Conservation (phyloP, 92 coral and sea anemone genomes). For the Epizoanthus scotinus region DNA sequence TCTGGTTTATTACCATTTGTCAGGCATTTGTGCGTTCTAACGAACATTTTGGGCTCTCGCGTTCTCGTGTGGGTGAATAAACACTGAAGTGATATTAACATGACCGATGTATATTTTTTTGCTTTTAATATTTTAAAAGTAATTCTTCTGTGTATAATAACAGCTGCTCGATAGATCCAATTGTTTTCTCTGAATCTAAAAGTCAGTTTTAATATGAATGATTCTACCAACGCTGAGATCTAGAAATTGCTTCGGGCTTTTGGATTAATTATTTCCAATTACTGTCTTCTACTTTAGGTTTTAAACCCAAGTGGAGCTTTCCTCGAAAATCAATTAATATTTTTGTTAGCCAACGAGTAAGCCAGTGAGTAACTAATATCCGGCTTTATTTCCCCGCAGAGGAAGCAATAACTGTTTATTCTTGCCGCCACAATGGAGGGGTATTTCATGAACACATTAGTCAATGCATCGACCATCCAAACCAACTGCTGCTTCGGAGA, state of each 20-base stretch:
- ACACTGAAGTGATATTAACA: no score
- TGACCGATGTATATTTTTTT: no score
- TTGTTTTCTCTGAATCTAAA: no score
- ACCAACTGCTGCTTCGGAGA: not conserved
- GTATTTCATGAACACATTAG: not conserved
- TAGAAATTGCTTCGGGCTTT: not conserved
- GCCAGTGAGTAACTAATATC: not conserved
- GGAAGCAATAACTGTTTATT: constrained; percentile 1
- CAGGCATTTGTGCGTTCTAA: no score
- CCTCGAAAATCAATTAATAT: not conserved
- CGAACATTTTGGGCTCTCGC: no score
- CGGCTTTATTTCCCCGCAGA: not conserved
- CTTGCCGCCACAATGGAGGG: constrained; percentile 26
- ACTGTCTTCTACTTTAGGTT: not conserved
- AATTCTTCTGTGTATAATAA: no score
- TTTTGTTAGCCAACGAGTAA: not conserved
- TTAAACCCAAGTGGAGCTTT: not conserved
- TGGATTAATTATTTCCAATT: not conserved
- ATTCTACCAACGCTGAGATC: not conserved
- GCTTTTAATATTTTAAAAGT: no score
- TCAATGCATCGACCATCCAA: not conserved
- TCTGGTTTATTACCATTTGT: no score
- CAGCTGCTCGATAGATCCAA: no score
- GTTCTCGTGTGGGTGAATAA: no score
- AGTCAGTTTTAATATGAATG: not conserved